Percentiles rank a stretch among this genome's conserved stretches.
phyloP scores from a whole-genome alignment of 2,797 vertebrate species.

The Coluber constrictor region DNA sequence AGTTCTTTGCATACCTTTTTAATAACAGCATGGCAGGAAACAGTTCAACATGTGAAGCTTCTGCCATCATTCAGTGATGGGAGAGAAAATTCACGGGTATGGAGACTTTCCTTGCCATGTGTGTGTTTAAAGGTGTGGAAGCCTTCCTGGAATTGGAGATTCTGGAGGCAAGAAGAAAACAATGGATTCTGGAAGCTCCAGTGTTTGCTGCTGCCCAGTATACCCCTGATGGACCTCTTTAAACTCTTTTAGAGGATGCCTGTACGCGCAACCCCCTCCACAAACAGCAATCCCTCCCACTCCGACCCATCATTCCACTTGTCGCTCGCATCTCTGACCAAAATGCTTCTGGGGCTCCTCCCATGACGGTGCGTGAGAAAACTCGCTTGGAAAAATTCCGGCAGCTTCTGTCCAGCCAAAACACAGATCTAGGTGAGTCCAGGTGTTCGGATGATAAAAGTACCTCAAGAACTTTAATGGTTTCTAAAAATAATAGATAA shows the following conservation, averaged over 20 bases:
- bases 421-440: conserved; percentile 90
- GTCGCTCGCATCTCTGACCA: conserved; percentile 97
- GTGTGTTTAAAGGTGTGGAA: background rate
- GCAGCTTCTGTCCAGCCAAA: conserved; percentile 88
- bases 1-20: background rate
- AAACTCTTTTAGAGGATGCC: conserved; percentile 63
- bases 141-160: background rate
- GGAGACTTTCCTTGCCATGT: background rate
- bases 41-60: background rate
- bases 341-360: conserved; percentile 93
- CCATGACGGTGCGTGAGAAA: conserved; percentile 94
- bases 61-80: background rate
- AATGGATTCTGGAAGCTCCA: background rate
- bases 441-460: background rate
- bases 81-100: background rate
- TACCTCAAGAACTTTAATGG: background rate
- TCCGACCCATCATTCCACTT: conserved; percentile 90
- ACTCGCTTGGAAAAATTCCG: conserved; percentile 92
- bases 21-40: background rate
- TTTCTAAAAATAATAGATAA: background rate
- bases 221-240: conserved; percentile 24
- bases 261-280: conserved; percentile 79
- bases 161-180: background rate
- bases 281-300: conserved; percentile 91
- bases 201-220: background rate